Conservation (phyloP, 2,113 vertebrate species). For the Sylvia atricapilla region DNA sequence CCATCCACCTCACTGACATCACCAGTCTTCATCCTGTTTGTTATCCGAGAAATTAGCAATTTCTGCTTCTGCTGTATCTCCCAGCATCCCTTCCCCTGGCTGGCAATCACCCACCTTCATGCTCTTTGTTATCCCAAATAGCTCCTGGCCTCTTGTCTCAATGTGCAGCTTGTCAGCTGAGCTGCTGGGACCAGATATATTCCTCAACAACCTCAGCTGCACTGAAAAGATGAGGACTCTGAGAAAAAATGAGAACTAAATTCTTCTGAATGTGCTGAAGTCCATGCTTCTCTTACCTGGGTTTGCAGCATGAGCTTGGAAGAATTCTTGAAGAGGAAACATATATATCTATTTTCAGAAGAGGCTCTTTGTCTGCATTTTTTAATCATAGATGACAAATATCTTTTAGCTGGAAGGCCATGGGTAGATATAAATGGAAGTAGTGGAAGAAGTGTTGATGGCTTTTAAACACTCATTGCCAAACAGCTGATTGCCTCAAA, state of each 20-base stretch:
- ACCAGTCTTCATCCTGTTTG: not conserved
- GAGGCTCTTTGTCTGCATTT: not conserved
- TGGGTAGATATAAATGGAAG: not conserved
- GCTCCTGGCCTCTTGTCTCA: not conserved
- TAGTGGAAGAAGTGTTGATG: not conserved
- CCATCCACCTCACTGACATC: not conserved
- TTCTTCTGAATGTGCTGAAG: not conserved
- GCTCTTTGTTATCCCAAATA: not conserved
- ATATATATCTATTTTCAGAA: not conserved
- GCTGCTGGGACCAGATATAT: not conserved
- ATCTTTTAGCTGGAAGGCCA: not conserved
- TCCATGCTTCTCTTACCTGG: not conserved
- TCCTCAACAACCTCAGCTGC: not conserved
- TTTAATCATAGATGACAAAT: not conserved
- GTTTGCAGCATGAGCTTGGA: not conserved
- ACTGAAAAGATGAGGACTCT: not conserved
- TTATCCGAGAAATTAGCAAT: not conserved
- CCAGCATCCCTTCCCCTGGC: no score
- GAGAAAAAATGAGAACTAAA: not conserved
- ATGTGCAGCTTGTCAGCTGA: not conserved
- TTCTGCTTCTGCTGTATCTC: not conserved
- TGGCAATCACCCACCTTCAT: not conserved
- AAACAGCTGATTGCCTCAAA: not conserved
- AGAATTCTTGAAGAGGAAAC: not conserved
- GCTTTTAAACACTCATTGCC: not conserved